These are phyloP conservation scores for Leptinotarsa rubiginosa DNA, from an alignment of 2,888 invertebrate species.

Conservation along the genomic window DNA sequence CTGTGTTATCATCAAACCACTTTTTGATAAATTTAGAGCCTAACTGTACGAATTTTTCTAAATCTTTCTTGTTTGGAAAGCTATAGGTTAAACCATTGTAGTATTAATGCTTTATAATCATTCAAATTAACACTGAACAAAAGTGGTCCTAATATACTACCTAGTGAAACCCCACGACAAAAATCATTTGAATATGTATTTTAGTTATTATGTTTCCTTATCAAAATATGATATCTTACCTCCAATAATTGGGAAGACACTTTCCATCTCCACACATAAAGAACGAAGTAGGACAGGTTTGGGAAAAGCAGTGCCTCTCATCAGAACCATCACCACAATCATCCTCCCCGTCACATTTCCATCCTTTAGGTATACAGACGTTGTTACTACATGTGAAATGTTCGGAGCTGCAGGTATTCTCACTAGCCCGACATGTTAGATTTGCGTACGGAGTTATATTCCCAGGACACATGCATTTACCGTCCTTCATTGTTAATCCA, in stretches of 20 bases:
- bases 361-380: constrained; percentile 71
- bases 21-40: too few relatives aligned
- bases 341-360: constrained; percentile 76
- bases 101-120: too few relatives aligned
- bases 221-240: constrained; percentile 43
- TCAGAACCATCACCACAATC: constrained; percentile 77
- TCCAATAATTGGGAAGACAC: constrained; percentile 75
- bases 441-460: constrained; percentile 73
- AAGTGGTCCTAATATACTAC: too few relatives aligned
- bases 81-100: too few relatives aligned
- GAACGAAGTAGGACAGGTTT: constrained; percentile 70
- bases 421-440: constrained; percentile 73
- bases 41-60: too few relatives aligned
- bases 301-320: constrained; percentile 67
- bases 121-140: too few relatives aligned
- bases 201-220: too few relatives aligned
- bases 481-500: constrained; percentile 68
- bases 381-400: constrained; percentile 73
- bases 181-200: too few relatives aligned
- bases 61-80: too few relatives aligned
- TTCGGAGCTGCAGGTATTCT: constrained; percentile 70
- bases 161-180: too few relatives aligned
- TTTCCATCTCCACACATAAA: constrained; percentile 73
- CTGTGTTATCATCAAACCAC: too few relatives aligned
- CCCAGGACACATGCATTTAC: constrained; percentile 83